phyloP scores from a whole-genome alignment of 2,797 vertebrate genomes.

The Chloroceryle inda region DNA sequence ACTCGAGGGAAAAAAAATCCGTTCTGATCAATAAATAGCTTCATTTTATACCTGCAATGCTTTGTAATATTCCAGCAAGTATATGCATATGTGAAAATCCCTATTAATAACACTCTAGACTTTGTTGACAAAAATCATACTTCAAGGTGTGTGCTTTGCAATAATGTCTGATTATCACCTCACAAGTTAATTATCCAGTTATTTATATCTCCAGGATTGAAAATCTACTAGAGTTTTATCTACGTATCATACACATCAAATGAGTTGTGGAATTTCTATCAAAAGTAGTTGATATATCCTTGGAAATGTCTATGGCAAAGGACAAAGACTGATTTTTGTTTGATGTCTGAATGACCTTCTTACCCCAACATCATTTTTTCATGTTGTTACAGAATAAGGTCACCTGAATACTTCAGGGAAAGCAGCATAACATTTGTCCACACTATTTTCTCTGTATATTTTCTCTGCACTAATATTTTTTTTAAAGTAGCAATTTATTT shows the following conservation, averaged over 20 bases:
- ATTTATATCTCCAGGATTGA: background rate
- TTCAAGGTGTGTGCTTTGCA: background rate
- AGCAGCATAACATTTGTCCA: background rate
- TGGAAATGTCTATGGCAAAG: background rate
- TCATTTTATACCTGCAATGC: slow-evolving; percentile 38
- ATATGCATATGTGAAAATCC: background rate
- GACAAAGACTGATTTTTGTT: background rate
- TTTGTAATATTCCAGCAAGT: slow-evolving; percentile 32
- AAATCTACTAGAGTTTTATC: background rate
- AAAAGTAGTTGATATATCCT: background rate
- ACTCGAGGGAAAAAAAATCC: slow-evolving; percentile 59
- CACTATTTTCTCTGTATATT: background rate
- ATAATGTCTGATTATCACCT: background rate
- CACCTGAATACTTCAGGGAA: slow-evolving; percentile 23
- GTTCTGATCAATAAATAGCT: slow-evolving; percentile 80
- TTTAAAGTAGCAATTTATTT: background rate
- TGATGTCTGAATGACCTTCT: slow-evolving; percentile 33
- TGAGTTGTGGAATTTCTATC: background rate
- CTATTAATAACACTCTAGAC: background rate
- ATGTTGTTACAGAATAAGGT: slow-evolving; percentile 21
- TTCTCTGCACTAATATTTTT: background rate
- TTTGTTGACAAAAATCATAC: background rate
- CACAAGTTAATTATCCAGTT: background rate
- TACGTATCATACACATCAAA: background rate
- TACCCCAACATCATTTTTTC: slow-evolving; percentile 4